Base-by-base conservation (phyloP, 2,797 vertebrate genomes). In the Tragopan temminckii region DNA sequence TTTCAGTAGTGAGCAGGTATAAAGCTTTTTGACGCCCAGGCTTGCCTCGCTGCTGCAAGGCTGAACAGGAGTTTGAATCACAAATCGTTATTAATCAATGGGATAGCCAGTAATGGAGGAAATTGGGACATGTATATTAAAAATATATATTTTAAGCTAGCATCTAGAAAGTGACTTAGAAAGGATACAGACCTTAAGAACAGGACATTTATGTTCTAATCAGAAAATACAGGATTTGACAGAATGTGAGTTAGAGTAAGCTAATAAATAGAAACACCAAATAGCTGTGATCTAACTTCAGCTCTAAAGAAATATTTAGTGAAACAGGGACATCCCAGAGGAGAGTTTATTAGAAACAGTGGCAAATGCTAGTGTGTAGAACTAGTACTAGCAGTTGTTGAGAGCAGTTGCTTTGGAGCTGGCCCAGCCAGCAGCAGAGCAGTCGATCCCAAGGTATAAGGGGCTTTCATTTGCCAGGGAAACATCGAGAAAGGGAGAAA, bases 31-130 rank as follows among this genome's bases (percentile, higher is more conserved):
- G 24, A 6, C 40, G 10, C 71, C 36, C 45, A 64, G 40, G 27
- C 15, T 61, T 46, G 7, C 31, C 36, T 53, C 79, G 27, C 36
- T 72, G 33, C 48, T 90, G 4, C 42, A 50, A 52, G 53, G 45
- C 42, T 46, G 11, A 80, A 48, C 16, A 50, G 58, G 38, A 38
- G 46, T 68, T 91, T 40, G 71, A 27, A 19, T 50, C 40, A 9
- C 33, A 63, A 33, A 55, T 55, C 15, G 52, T 36, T 45, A 10
- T 29, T 70, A 31, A 7, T 40, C 0, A 0, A 3, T 11, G 9
- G 48, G 42, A 61, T 68, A 86, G 6, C 2, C 23, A 38, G 11
- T 9, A 59, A 48, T 24, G 13, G 29, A 48, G 31, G 20, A 71
- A 23, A 57, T 61, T 46, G 18, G 10, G 36, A 88, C 35, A 11